Evolutionary conservation across 1,140 invertebrate species (phyloP).

Genomic region (Sweltsa coloradensis): DNA sequence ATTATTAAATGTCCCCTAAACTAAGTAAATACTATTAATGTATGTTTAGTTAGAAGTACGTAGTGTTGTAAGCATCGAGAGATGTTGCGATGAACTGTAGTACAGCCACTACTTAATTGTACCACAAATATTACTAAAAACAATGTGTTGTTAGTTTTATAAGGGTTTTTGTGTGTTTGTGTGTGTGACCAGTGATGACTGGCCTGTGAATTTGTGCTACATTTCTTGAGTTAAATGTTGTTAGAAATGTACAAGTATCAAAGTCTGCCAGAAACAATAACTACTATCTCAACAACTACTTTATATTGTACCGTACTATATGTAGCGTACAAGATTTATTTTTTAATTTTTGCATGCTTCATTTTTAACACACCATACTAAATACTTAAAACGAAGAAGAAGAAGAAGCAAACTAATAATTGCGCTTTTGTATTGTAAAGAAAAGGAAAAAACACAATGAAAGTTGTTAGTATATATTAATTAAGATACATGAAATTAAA

Average conservation of each 20-base stretch:
- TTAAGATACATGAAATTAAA: background rate
- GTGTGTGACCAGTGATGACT: slow-evolving; percentile 2
- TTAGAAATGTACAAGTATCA: slow-evolving; percentile 5
- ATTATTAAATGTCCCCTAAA: too few relatives aligned
- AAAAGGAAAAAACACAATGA: background rate
- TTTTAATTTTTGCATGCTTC: slow-evolving; percentile 2
- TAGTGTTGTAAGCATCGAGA: slow-evolving; percentile 9
- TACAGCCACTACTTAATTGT: slow-evolving; percentile 11
- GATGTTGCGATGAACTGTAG: slow-evolving; percentile 10
- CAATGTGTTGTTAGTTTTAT: slow-evolving; percentile 9
- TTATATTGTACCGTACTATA: too few relatives aligned
- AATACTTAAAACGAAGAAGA: background rate
- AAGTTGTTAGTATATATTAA: background rate
- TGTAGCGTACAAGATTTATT: background rate
- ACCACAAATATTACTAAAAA: slow-evolving; percentile 1
- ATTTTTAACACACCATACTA: background rate
- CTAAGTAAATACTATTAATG: too few relatives aligned
- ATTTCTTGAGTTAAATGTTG: slow-evolving; percentile 11
- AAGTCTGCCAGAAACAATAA: slow-evolving; percentile 5
- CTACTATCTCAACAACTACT: too few relatives aligned
- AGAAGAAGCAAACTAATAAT: background rate
- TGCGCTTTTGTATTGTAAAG: slow-evolving; percentile 2
- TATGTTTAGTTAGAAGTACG: slow-evolving; percentile 8
- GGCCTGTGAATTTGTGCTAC: background rate
- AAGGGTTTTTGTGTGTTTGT: background rate